phyloP scores from a whole-genome alignment of 2,113 vertebrate species.

The Fulica atra region DNA sequence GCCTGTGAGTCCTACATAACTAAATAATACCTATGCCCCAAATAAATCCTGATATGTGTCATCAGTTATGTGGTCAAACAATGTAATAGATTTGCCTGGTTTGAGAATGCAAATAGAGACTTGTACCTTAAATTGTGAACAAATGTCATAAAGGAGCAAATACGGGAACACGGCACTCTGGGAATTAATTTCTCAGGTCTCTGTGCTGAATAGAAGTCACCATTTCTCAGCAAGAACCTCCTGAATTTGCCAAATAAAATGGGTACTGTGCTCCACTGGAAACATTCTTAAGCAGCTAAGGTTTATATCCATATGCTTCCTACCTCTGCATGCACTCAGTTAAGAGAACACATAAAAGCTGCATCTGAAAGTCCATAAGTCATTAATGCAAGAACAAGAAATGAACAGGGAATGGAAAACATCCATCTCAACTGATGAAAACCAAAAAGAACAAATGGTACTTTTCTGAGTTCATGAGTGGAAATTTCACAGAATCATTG shows the following conservation, averaged over 20 bases:
- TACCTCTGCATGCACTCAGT: not conserved
- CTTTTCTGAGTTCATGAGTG: not conserved
- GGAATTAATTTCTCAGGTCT: constrained; percentile 7
- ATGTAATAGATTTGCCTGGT: not conserved
- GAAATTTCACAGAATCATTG: not conserved
- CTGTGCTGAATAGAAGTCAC: not conserved
- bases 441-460: not conserved
- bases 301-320: not conserved
- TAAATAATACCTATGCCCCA: not conserved
- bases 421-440: not conserved
- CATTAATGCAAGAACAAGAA: not conserved
- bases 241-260: not conserved
- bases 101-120: not conserved
- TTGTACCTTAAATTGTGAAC: not conserved
- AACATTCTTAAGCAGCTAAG: not conserved
- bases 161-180: not conserved
- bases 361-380: not conserved
- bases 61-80: not conserved
- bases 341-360: constrained; percentile 20
- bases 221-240: constrained; percentile 10
- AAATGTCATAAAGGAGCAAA: not conserved
- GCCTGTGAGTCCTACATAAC: not conserved
- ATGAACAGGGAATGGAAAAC: not conserved
- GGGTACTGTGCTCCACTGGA: not conserved
- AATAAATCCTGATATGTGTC: not conserved